Conservation (phyloP, 2,113 vertebrate species). For the Labeo rohita region DNA sequence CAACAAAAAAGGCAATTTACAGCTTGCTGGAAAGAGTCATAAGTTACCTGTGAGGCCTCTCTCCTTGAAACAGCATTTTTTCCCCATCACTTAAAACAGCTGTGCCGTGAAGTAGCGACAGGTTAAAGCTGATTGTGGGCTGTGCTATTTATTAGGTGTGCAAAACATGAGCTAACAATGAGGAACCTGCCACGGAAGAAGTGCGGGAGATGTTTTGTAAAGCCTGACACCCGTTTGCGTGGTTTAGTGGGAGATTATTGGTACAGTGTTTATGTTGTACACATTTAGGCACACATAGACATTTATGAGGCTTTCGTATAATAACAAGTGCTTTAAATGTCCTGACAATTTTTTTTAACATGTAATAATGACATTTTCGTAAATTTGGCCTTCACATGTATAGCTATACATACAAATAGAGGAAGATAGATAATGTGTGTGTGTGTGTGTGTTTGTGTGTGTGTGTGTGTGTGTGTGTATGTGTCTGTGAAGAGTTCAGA, state of each 20-base stretch:
- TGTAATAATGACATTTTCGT: background rate
- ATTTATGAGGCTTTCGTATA: background rate
- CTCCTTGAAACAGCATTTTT: slow-evolving; percentile 54
- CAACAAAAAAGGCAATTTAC: slow-evolving; percentile 58
- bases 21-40: slow-evolving; percentile 54
- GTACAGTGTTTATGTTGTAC: background rate
- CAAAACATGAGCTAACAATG: slow-evolving; percentile 22
- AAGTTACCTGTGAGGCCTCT: slow-evolving; percentile 51
- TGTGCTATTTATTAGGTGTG: slow-evolving; percentile 27
- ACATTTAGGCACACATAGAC: background rate
- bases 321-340: background rate
- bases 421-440: slow-evolving; percentile 68
- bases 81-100: slow-evolving; percentile 41
- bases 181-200: slow-evolving; percentile 11
- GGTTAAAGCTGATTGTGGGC: slow-evolving; percentile 30
- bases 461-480: too few relatives aligned
- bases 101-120: slow-evolving; percentile 20
- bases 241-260: background rate
- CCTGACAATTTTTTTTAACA: background rate
- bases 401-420: background rate
- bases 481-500: too few relatives aligned
- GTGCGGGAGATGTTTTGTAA: background rate
- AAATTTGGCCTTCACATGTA: background rate
- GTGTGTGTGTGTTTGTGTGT: too few relatives aligned
- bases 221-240: background rate